Evolutionary conservation across 2,113 vertebrate species (phyloP).

Genomic region (Lanius ludovicianus): DNA sequence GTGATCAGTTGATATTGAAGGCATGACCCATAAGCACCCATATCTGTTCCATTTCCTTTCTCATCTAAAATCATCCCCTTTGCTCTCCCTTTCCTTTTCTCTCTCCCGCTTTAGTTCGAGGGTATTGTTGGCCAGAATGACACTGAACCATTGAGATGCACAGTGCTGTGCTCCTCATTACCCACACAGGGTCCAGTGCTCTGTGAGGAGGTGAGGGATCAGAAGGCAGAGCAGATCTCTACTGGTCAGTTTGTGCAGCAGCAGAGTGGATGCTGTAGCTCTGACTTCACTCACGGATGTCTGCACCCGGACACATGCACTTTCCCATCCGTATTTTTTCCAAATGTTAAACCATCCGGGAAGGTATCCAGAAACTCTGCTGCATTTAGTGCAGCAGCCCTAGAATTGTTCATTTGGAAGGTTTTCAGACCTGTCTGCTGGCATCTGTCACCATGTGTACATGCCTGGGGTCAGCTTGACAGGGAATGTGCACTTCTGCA

Average conservation of each 20-base stretch:
- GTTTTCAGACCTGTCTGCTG: slow-evolving; percentile 58
- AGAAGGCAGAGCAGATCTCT: not conserved
- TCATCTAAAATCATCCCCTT: not conserved
- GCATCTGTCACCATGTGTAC: slow-evolving; percentile 34
- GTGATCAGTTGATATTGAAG: not conserved
- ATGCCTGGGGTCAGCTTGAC: slow-evolving; percentile 14
- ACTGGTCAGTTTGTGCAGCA: not conserved
- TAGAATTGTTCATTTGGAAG: slow-evolving; percentile 50
- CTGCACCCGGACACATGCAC: not conserved
- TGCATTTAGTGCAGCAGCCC: not conserved
- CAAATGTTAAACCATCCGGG: slow-evolving; percentile 30
- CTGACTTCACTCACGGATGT: not conserved
- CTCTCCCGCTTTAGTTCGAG: not conserved
- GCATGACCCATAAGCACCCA: not conserved
- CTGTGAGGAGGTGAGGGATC: not conserved
- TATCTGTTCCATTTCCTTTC: not conserved
- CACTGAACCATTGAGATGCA: not conserved
- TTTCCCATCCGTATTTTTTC: not conserved
- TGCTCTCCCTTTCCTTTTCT: not conserved
- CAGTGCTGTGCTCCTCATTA: not conserved
- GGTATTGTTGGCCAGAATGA: not conserved
- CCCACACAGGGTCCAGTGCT: not conserved
- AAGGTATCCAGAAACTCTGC: not conserved
- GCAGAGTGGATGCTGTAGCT: not conserved
- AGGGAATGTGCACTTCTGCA: not conserved